phyloP scores from a whole-genome alignment of 2,888 invertebrate genomes.

The Lottia gigantea region DNA sequence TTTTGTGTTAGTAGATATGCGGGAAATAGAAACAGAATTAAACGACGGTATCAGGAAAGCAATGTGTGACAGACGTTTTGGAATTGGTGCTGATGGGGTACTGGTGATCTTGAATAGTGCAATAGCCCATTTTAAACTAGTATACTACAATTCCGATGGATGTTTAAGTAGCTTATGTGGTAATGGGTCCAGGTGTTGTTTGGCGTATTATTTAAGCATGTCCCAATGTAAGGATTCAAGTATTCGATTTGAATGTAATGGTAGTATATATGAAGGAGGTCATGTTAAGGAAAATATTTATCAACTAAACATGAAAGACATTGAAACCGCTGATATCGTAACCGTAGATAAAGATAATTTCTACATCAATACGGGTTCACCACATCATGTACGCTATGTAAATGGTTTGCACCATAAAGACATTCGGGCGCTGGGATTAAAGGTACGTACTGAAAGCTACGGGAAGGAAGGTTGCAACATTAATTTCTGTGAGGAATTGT shows the following conservation, averaged over 20 bases:
- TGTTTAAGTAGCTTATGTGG: conserved; percentile 39
- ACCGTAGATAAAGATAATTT: conserved; percentile 23
- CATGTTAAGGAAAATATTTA: not conserved
- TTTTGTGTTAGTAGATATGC: conserved; percentile 37
- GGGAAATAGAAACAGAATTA: conserved; percentile 1
- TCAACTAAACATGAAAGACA: conserved; percentile 21
- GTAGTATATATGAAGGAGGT: conserved; percentile 29
- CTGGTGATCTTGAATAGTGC: conserved; percentile 26
- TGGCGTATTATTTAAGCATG: conserved; percentile 25
- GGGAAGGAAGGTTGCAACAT: conserved; percentile 33
- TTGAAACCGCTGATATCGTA: conserved; percentile 11
- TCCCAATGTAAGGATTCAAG: conserved; percentile 6
- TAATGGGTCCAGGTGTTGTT: conserved; percentile 41
- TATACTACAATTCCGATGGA: conserved; percentile 41
- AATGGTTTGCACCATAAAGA: conserved; percentile 23
- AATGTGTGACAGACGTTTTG: conserved; percentile 38
- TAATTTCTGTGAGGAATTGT: conserved; percentile 32
- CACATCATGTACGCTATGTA: conserved; percentile 42
- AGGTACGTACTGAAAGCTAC: conserved; percentile 25
- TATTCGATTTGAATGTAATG: conserved; percentile 29
- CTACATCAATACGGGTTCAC: conserved; percentile 42
- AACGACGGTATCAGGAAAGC: conserved; percentile 5
- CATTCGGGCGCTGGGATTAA: conserved; percentile 28
- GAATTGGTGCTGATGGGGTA: conserved; percentile 45
- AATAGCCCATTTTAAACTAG: conserved; percentile 25